Conservation (phyloP, 2,113 vertebrate genomes). For the Chitala chitala region DNA sequence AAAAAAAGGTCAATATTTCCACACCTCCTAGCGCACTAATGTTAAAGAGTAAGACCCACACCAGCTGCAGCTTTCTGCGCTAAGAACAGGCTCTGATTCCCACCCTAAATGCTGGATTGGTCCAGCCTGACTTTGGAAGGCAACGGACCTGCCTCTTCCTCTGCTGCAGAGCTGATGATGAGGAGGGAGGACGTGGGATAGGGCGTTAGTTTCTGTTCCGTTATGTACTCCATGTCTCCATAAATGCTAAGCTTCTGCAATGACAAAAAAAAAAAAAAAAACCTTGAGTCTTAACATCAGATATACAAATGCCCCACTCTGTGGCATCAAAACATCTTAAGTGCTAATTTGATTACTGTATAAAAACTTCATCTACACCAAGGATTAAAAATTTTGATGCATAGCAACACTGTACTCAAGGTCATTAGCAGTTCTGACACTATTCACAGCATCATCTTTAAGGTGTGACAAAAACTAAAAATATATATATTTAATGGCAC, state of each 20-base stretch:
- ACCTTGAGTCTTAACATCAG: not conserved
- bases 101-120: constrained; percentile 68
- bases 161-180: constrained; percentile 71
- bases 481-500: too few relatives aligned
- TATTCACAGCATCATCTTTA: too few relatives aligned
- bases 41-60: constrained; percentile 20
- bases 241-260: constrained; percentile 92
- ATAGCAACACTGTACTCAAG: too few relatives aligned
- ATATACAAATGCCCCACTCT: not conserved
- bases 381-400: too few relatives aligned
- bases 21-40: not conserved
- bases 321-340: too few relatives aligned
- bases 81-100: too few relatives aligned
- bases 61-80: not conserved
- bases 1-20: constrained; percentile 27
- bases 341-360: too few relatives aligned
- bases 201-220: constrained; percentile 78
- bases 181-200: constrained; percentile 82
- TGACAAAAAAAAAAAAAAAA: not conserved
- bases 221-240: constrained; percentile 81
- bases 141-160: constrained; percentile 82
- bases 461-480: too few relatives aligned
- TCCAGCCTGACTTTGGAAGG: constrained; percentile 84
- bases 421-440: too few relatives aligned
- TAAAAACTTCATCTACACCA: too few relatives aligned